These are phyloP conservation scores for Plebejus anna DNA, from an alignment of 2,888 invertebrate genomes.

Conservation along the genomic window DNA sequence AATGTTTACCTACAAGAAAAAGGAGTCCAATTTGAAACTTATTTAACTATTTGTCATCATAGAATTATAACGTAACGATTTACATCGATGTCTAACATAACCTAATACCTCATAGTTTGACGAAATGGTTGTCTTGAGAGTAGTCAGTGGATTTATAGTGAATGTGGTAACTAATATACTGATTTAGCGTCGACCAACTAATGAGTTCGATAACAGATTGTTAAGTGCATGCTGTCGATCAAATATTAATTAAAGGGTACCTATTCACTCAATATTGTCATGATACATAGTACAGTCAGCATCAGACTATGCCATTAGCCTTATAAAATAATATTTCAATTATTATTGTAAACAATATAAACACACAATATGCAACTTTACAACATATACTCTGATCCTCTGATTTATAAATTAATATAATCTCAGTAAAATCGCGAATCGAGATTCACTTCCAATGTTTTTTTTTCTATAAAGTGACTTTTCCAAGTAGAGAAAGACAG, in stretches of 20 bases:
- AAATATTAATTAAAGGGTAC: constrained; percentile 26
- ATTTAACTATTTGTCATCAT: neutral
- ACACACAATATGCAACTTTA: neutral
- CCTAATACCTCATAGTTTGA: constrained; percentile 11
- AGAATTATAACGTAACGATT: too few species aligned
- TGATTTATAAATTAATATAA: neutral
- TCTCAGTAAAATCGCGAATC: neutral
- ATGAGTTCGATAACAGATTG: neutral
- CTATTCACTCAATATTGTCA: constrained; percentile 27
- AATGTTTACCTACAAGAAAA: too few species aligned
- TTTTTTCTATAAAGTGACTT: neutral
- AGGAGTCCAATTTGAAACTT: too few species aligned
- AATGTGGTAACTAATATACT: neutral
- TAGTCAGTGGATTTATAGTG: constrained; percentile 12
- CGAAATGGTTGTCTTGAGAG: neutral
- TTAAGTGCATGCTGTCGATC: constrained; percentile 22
- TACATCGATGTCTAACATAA: neutral
- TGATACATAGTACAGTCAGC: neutral
- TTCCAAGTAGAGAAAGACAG: neutral
- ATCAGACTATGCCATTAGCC: neutral
- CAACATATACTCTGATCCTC: neutral
- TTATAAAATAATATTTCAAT: neutral
- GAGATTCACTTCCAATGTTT: neutral
- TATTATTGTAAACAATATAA: neutral
- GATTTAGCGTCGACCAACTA: neutral